Evolutionary conservation across 2,113 vertebrate genomes (phyloP).

Genomic region (Gavialis gangeticus): DNA sequence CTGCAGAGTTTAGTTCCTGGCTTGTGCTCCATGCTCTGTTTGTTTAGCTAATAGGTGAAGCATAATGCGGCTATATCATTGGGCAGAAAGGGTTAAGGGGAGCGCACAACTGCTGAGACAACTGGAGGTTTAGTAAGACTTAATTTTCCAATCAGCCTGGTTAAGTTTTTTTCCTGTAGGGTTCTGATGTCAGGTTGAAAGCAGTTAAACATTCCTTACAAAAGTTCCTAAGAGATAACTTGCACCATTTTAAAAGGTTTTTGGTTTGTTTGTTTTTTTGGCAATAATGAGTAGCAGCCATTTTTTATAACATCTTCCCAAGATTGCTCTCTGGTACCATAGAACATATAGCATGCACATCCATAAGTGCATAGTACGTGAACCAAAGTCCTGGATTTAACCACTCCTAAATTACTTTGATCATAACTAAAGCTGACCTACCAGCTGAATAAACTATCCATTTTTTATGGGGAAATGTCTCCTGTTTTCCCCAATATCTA

Average conservation of each 20-base stretch:
- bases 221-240: neutral
- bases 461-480: neutral
- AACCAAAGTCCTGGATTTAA: neutral
- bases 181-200: neutral
- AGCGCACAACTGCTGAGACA: neutral
- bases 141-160: neutral
- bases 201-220: neutral
- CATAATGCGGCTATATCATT: neutral
- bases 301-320: too few species aligned
- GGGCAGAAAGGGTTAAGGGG: neutral
- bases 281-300: too few species aligned
- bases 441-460: neutral
- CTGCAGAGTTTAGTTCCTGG: neutral
- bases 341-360: neutral
- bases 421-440: neutral
- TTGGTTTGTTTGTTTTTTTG: too few species aligned
- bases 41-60: neutral
- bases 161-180: neutral
- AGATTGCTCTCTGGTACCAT: neutral
- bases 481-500: rapidly evolving
- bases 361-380: rapidly evolving
- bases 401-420: neutral
- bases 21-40: neutral
- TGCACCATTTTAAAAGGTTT: neutral
- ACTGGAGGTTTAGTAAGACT: neutral